These are phyloP conservation scores for Argopecten irradians DNA, from an alignment of 1,140 invertebrate genomes.

Conservation along the genomic window DNA sequence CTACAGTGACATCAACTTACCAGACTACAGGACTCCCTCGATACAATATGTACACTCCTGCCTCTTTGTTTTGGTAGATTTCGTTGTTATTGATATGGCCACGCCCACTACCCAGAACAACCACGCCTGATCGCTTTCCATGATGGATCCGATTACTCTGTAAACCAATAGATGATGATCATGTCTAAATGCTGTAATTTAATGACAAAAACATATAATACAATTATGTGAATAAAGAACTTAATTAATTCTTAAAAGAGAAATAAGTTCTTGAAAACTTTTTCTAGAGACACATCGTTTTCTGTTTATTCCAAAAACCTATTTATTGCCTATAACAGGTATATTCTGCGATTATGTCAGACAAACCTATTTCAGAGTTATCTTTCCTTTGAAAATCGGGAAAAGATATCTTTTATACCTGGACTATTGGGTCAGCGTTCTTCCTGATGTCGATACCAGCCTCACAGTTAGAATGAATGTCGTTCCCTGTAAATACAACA, in stretches of 20 bases:
- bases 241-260: background rate
- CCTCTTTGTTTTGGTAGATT: constrained; percentile 71
- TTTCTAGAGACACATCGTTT: background rate
- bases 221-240: background rate
- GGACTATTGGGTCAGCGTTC: constrained; percentile 72
- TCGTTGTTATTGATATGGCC: constrained; percentile 71
- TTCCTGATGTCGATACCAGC: constrained; percentile 73
- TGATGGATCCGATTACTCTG: constrained; percentile 72
- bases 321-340: background rate
- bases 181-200: background rate
- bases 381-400: background rate
- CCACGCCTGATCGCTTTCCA: constrained; percentile 70
- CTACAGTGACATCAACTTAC: constrained; percentile 39
- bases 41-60: constrained; percentile 71
- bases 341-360: no score
- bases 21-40: constrained; percentile 69
- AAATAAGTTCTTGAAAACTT: background rate
- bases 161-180: constrained; percentile 28
- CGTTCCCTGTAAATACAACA: constrained; percentile 63
- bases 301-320: background rate
- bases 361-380: background rate
- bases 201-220: background rate
- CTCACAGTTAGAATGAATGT: constrained; percentile 72
- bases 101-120: constrained; percentile 71
- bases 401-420: constrained; percentile 55